phyloP scores from a whole-genome alignment of 2,888 invertebrate genomes.

The Troides helena region DNA sequence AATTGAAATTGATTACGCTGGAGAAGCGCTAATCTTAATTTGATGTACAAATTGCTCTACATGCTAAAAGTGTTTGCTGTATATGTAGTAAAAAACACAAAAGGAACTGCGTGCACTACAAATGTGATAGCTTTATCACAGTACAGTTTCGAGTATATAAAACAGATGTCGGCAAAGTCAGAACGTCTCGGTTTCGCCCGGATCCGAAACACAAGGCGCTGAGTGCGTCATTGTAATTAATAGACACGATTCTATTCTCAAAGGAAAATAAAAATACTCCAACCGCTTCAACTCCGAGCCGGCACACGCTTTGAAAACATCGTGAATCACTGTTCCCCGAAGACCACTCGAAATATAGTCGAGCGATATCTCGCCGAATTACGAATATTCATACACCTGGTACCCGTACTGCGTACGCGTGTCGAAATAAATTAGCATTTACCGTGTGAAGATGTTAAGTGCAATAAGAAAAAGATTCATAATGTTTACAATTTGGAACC shows the following conservation, averaged over 20 bases:
- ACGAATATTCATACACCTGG: conserved; percentile 28
- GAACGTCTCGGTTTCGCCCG: conserved; percentile 43
- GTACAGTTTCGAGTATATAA: conserved; percentile 44
- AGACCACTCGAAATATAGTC: conserved; percentile 49
- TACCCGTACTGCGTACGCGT: conserved; percentile 18
- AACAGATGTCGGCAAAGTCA: conserved; percentile 55
- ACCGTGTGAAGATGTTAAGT: conserved; percentile 16
- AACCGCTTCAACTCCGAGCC: conserved; percentile 27
- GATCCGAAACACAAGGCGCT: conserved; percentile 47
- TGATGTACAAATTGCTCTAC: not conserved
- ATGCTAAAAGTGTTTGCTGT: not conserved
- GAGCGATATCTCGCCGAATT: conserved; percentile 32
- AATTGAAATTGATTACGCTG: not conserved
- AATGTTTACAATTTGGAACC: conserved; percentile 12
- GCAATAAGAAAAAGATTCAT: conserved; percentile 12
- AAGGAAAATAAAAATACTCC: conserved; percentile 73
- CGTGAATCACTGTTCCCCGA: conserved; percentile 55
- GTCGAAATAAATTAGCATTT: conserved; percentile 27
- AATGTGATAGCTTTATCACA: conserved; percentile 35
- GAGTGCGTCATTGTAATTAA: conserved; percentile 77
- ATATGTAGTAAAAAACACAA: conserved; percentile 4
- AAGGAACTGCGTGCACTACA: conserved; percentile 15
- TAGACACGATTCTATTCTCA: conserved; percentile 71
- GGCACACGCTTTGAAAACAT: conserved; percentile 37
- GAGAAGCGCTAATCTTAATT: not conserved